These are phyloP conservation scores for Planiliza haematocheilus DNA, from an alignment of 2,113 vertebrate species.

Conservation along the genomic window DNA sequence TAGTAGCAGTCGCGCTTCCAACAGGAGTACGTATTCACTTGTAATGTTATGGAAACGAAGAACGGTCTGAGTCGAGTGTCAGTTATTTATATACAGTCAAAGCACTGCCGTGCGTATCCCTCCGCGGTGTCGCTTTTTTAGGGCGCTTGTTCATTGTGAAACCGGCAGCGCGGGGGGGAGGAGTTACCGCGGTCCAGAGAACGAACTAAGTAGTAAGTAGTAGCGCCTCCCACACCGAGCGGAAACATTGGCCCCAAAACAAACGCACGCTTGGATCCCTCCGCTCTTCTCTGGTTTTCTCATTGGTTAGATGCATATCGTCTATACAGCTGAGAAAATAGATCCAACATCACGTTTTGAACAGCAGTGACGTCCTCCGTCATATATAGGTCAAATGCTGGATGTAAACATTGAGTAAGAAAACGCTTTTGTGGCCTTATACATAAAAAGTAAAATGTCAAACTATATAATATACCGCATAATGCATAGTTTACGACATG, in stretches of 20 bases:
- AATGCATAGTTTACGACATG: background rate
- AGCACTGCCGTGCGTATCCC: conserved; percentile 45
- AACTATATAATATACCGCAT: too few relatives aligned
- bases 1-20: conserved; percentile 16
- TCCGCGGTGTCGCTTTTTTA: conserved; percentile 55
- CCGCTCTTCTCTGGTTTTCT: background rate
- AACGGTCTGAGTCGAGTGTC: rapidly evolving
- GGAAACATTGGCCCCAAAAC: background rate
- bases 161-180: background rate
- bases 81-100: conserved; percentile 33
- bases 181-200: background rate
- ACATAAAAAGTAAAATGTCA: background rate
- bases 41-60: rapidly evolving
- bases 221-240: too few relatives aligned
- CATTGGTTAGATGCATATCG: conserved; percentile 7
- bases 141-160: rapidly evolving
- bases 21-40: rapidly evolving
- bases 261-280: background rate
- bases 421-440: background rate
- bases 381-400: conserved; percentile 59
- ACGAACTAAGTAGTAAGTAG: too few relatives aligned
- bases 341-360: conserved; percentile 7
- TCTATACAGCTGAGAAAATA: conserved; percentile 9
- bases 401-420: conserved; percentile 59
- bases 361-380: background rate